phyloP scores from a whole-genome alignment of 1,140 invertebrate species.

The Chionoecetes opilio region DNA sequence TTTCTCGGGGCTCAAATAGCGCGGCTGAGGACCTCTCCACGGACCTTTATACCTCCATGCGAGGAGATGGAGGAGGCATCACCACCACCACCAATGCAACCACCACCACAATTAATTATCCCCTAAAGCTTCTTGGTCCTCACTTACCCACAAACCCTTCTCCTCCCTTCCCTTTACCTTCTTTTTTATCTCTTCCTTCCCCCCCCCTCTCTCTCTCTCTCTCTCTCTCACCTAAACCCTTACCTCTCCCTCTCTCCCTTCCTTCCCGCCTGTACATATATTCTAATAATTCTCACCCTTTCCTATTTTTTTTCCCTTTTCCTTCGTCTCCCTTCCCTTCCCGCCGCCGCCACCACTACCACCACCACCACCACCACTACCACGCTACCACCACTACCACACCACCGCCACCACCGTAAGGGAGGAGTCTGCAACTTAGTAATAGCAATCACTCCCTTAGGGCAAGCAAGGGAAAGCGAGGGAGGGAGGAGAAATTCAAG shows the following conservation, averaged over 20 bases:
- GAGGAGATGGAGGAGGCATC: not conserved
- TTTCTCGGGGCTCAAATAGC: too few relatives aligned
- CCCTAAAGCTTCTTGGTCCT: too few relatives aligned
- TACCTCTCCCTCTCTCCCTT: not conserved
- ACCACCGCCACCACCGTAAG: too few relatives aligned
- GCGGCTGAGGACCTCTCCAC: too few relatives aligned
- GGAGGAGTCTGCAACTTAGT: not conserved
- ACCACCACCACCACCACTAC: too few relatives aligned
- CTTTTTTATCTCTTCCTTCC: not conserved
- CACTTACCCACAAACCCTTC: not conserved
- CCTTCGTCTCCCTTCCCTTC: not conserved
- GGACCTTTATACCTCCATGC: too few relatives aligned
- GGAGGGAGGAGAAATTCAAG: not conserved
- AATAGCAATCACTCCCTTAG: not conserved
- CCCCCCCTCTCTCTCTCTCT: too few relatives aligned
- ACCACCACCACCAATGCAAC: not conserved
- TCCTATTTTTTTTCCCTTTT: too few relatives aligned
- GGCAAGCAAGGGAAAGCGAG: not conserved
- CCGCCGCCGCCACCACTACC: too few relatives aligned
- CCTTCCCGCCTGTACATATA: not conserved
- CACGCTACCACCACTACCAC: too few relatives aligned
- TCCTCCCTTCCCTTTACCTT: not conserved
- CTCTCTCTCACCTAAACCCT: too few relatives aligned
- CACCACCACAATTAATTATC: conserved; percentile 21
- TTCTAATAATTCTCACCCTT: not conserved